Evolutionary conservation across 2,888 invertebrate species (phyloP).

Genomic region (Ceriagrion tenellum): DNA sequence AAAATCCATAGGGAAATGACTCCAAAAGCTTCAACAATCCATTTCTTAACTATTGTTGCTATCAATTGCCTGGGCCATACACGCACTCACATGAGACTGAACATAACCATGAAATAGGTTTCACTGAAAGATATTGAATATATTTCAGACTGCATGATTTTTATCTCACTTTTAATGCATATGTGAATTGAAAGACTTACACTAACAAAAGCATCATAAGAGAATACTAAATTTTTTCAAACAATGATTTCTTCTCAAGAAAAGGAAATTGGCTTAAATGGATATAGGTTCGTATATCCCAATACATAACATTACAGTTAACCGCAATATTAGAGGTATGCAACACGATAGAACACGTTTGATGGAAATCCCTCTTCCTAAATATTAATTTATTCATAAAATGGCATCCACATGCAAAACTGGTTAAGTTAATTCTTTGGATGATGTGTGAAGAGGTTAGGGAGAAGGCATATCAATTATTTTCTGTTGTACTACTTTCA

Average conservation of each 20-base stretch:
- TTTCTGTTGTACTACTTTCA: slow-evolving; percentile 59
- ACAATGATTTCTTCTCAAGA: slow-evolving; percentile 39
- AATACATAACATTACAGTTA: slow-evolving; percentile 37
- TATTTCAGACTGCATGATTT: slow-evolving; percentile 24
- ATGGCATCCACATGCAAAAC: slow-evolving; percentile 67
- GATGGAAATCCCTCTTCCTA: slow-evolving; percentile 65
- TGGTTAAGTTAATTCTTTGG: slow-evolving; percentile 58
- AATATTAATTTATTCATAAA: slow-evolving; percentile 67
- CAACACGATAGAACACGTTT: slow-evolving; percentile 61
- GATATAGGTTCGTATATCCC: slow-evolving; percentile 7
- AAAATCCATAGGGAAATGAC: background rate
- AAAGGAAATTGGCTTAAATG: slow-evolving; percentile 41
- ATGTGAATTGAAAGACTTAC: slow-evolving; percentile 18
- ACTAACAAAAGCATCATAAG: slow-evolving; percentile 53
- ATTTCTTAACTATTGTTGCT: background rate
- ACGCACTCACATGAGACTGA: slow-evolving; percentile 11
- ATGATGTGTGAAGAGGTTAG: slow-evolving; percentile 66
- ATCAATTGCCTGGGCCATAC: background rate
- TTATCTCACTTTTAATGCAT: slow-evolving; percentile 23
- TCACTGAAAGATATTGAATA: slow-evolving; percentile 21
- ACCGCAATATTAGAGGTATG: slow-evolving; percentile 49
- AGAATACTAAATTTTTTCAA: slow-evolving; percentile 8
- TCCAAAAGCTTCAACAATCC: slow-evolving; percentile 12
- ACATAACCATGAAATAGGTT: slow-evolving; percentile 20
- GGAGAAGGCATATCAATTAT: slow-evolving; percentile 61